Evolutionary conservation across 1,140 invertebrate genomes (phyloP).

Genomic region (Himalopsyche phryganea): DNA sequence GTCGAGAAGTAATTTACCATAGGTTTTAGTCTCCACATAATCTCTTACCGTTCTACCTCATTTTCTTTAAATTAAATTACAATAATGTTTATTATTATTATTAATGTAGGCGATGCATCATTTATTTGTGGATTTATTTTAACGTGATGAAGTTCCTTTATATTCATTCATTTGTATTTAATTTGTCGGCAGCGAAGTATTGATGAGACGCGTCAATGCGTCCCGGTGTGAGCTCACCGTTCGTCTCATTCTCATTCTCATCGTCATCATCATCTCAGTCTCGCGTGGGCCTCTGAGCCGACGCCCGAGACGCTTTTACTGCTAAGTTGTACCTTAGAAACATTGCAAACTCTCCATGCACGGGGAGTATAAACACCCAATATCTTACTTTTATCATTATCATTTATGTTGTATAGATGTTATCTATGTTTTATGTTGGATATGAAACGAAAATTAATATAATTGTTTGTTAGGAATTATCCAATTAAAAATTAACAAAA

Average conservation of each 20-base stretch:
- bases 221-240: slow-evolving; percentile 30
- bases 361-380: slow-evolving; percentile 52
- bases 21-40: slow-evolving; percentile 33
- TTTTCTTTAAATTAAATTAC: slow-evolving; percentile 31
- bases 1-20: slow-evolving; percentile 26
- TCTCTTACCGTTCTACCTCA: slow-evolving; percentile 35
- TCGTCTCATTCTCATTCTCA: slow-evolving; percentile 21
- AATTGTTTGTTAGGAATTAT: slow-evolving; percentile 58
- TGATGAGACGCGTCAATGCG: slow-evolving; percentile 30
- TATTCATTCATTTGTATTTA: slow-evolving; percentile 18
- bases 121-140: slow-evolving; percentile 33
- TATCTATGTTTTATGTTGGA: slow-evolving; percentile 54
- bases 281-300: slow-evolving; percentile 8
- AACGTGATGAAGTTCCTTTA: slow-evolving; percentile 29
- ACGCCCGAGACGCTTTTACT: slow-evolving; percentile 22
- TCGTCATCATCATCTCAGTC: too few species aligned
- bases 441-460: slow-evolving; percentile 47
- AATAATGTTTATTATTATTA: slow-evolving; percentile 27
- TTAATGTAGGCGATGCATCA: slow-evolving; percentile 34
- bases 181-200: slow-evolving; percentile 34
- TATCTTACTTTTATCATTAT: slow-evolving; percentile 45
- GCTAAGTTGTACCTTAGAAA: slow-evolving; percentile 48
- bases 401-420: slow-evolving; percentile 57
- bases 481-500: slow-evolving; percentile 55
- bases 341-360: slow-evolving; percentile 40